Evolutionary conservation across 1,140 invertebrate genomes (phyloP).

Genomic region (Trichogramma pretiosum): DNA sequence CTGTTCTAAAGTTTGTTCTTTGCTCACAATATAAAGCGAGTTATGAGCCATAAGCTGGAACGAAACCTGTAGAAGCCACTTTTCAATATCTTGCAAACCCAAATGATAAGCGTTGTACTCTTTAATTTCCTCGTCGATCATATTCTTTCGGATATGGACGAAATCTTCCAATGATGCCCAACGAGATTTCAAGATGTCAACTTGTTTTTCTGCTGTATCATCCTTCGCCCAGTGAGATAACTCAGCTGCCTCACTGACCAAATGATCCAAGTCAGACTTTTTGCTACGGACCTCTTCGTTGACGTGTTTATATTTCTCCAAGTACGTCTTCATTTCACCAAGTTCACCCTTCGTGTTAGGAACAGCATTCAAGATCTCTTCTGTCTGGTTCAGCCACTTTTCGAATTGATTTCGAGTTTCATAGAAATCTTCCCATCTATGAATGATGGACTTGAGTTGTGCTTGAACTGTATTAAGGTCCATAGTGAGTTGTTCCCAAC

Average conservation of each 20-base stretch:
- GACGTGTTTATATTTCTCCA: conserved; percentile 75
- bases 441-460: conserved; percentile 65
- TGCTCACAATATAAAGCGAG: conserved; percentile 82
- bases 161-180: conserved; percentile 54
- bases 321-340: conserved; percentile 81
- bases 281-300: conserved; percentile 66
- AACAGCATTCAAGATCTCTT: conserved; percentile 53
- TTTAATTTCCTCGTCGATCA: conserved; percentile 68
- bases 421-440: conserved; percentile 73
- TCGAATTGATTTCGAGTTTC: conserved; percentile 60
- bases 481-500: conserved; percentile 75
- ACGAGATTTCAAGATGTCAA: conserved; percentile 55
- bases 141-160: conserved; percentile 57
- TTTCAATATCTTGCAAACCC: conserved; percentile 86
- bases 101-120: conserved; percentile 82
- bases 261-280: conserved; percentile 60
- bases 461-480: conserved; percentile 69
- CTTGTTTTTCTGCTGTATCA: conserved; percentile 52
- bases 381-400: conserved; percentile 61
- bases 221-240: conserved; percentile 62
- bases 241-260: conserved; percentile 63
- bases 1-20: conserved; percentile 84
- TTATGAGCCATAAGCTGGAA: conserved; percentile 95
- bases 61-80: conserved; percentile 89
- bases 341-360: conserved; percentile 70